A percentile compares a stretch with the other conserved stretches of the same genome.
Evolutionary conservation across 2,888 invertebrate species (phyloP).

Genomic region (Conchocele bisecta): DNA sequence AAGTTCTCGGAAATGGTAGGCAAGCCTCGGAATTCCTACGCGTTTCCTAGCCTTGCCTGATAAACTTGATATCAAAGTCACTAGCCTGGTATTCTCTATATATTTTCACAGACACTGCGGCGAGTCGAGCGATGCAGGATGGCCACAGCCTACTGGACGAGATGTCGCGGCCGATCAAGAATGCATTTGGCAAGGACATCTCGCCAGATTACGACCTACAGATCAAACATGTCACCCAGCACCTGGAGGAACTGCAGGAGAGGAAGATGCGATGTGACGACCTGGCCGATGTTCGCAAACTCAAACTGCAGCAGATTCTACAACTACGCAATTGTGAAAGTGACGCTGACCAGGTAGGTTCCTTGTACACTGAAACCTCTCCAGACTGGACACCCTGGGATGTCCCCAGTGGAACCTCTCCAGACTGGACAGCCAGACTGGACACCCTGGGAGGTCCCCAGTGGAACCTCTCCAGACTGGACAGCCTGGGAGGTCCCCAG

Average conservation of each 20-base stretch:
- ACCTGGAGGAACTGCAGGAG: conserved; percentile 88
- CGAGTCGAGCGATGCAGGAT: conserved; percentile 88
- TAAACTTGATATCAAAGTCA: too few relatives aligned
- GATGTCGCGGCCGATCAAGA: conserved; percentile 90
- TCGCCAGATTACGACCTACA: conserved; percentile 85
- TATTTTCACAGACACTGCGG: conserved; percentile 86
- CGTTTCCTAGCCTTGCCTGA: too few relatives aligned
- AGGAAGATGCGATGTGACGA: conserved; percentile 88
- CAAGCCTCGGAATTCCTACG: too few relatives aligned
- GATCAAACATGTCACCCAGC: conserved; percentile 88
- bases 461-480: too few relatives aligned
- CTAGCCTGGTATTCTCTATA: too few relatives aligned
- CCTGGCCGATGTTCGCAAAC: conserved; percentile 89
- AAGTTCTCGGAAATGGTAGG: too few relatives aligned
- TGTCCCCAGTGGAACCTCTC: too few relatives aligned
- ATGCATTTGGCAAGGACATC: conserved; percentile 88
- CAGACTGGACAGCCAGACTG: too few relatives aligned
- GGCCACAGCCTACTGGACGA: conserved; percentile 91
- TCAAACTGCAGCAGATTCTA: conserved; percentile 90
- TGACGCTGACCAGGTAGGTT: conserved; percentile 87
- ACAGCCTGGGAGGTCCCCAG: too few relatives aligned
- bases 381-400: too few relatives aligned
- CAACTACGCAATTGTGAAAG: conserved; percentile 90
- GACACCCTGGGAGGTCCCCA: too few relatives aligned
- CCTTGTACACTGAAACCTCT: too few relatives aligned